These are phyloP conservation scores for Pteruthius melanotis DNA, from an alignment of 2,113 vertebrate genomes.

Conservation along the genomic window DNA sequence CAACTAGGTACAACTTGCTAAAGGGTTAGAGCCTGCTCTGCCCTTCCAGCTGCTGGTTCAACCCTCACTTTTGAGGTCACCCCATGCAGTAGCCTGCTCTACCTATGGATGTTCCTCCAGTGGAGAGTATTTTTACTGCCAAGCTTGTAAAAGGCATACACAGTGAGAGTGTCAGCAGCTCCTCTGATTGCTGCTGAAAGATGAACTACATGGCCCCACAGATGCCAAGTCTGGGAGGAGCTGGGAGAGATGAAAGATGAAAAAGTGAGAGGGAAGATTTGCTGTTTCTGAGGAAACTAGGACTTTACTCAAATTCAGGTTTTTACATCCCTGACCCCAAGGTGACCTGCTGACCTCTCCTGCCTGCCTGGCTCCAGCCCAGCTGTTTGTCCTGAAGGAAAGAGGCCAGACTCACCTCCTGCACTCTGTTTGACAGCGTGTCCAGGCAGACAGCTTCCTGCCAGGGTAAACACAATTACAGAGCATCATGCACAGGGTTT, in stretches of 20 bases:
- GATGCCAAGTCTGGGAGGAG: not conserved
- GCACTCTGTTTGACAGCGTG: not conserved
- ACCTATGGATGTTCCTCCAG: not conserved
- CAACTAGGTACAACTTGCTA: not conserved
- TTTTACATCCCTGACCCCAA: slow-evolving; percentile 27
- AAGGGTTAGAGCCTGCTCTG: not conserved
- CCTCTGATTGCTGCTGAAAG: not conserved
- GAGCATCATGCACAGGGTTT: not conserved
- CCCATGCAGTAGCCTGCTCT: not conserved
- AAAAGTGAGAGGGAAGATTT: not conserved
- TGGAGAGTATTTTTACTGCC: not conserved
- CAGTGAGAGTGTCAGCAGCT: not conserved
- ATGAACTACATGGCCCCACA: not conserved
- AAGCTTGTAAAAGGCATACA: not conserved
- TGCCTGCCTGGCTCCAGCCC: slow-evolving; percentile 2
- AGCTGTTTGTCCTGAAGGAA: slow-evolving; percentile 37
- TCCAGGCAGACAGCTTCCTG: slow-evolving; percentile 28
- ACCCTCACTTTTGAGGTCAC: not conserved
- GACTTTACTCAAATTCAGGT: not conserved
- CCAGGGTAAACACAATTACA: not conserved
- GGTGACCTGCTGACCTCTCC: slow-evolving; percentile 34
- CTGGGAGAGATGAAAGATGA: not conserved
- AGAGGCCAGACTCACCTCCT: slow-evolving; percentile 7
- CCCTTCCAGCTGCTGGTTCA: not conserved
- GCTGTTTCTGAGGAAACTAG: not conserved